Percentiles rank a stretch among this genome's conserved stretches.
These are phyloP conservation scores for Mustela nigripes DNA, from an alignment of 2,113 vertebrate species.

Conservation along the genomic window DNA sequence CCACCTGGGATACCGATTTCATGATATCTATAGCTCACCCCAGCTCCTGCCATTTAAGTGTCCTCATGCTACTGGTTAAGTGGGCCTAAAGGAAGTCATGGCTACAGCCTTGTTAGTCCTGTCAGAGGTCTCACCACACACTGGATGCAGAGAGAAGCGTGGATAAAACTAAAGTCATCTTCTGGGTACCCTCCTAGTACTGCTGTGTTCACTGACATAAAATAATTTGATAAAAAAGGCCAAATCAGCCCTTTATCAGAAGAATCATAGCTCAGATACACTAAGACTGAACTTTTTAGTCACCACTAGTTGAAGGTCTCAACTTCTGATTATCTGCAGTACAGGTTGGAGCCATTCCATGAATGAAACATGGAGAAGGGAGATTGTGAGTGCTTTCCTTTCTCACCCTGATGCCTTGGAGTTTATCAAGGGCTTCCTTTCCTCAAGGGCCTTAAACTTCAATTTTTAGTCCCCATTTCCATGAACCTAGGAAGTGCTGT, in stretches of 20 bases:
- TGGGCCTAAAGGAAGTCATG: neutral
- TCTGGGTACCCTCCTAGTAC: neutral
- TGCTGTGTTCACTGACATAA: neutral
- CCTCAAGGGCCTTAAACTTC: neutral
- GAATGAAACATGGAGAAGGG: neutral
- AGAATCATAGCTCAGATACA: neutral
- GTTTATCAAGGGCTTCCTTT: neutral
- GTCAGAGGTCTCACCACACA: neutral
- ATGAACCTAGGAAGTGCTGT: neutral
- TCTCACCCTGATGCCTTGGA: neutral
- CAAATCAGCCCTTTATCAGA: neutral
- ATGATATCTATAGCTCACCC: neutral
- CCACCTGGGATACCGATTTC: neutral
- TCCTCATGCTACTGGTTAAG: neutral
- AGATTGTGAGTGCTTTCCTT: neutral
- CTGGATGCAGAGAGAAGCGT: neutral
- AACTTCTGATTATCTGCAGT: neutral
- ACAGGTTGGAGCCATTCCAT: neutral
- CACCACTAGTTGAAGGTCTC: neutral
- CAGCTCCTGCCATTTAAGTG: neutral
- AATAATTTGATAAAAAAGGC: neutral
- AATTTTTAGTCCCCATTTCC: neutral
- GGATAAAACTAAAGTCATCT: neutral
- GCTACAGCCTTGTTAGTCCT: neutral
- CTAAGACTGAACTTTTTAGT: neutral